Base-by-base conservation (phyloP, 2,888 invertebrate genomes). In the Drosophila mimica region DNA sequence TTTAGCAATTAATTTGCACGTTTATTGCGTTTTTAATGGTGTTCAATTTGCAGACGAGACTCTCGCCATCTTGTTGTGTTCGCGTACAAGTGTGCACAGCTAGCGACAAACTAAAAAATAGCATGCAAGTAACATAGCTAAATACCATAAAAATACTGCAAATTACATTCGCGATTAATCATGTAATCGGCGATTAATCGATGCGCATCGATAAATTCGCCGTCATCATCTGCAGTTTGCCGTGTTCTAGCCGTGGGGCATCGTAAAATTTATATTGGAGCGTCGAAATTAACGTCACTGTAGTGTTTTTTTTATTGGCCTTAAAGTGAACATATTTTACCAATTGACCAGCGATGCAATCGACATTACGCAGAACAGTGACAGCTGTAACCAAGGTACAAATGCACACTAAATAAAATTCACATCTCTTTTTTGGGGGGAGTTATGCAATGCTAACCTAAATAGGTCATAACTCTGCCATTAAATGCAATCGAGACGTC, bases 401-500 rank as follows among this genome's bases (percentile, higher is more conserved):
- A 63, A 51, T 2, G 51, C n/a, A 46, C 43, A 17, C 20, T n/a
- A 40, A 48, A 34, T 33, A 54, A 28, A 30, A 33, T 8, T 30
- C n/a, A 38, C 38, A 8, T 46, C 53, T 74, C 65, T 70, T 70
- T 59, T 61, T 70, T n/a, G 52, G 48, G 76, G 73, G 28, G 70
- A 79, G 89, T 92, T 92, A 92, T 92, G 92, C 92, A 92, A 92
- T 89, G 87, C 86, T 76, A 81, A 83, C 90, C 88, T 85, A 87
- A 61, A 74, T 62, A 82, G 79, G 70, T 68, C 77, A 73, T 64
- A 79, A 68, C 61, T 74, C 74, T 77, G 57, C 66, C 58, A 72
- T 67, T 65, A 59, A 76, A 46, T 66, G 70, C 65, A 65, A 33
- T 43, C 25, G 54, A 68, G 74, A 68, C 63, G 74, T 74, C 60